Evolutionary conservation across 2,888 invertebrate species (phyloP), one percentile per base, ranked within the genome.

Genomic region (Pammene aurita): DNA sequence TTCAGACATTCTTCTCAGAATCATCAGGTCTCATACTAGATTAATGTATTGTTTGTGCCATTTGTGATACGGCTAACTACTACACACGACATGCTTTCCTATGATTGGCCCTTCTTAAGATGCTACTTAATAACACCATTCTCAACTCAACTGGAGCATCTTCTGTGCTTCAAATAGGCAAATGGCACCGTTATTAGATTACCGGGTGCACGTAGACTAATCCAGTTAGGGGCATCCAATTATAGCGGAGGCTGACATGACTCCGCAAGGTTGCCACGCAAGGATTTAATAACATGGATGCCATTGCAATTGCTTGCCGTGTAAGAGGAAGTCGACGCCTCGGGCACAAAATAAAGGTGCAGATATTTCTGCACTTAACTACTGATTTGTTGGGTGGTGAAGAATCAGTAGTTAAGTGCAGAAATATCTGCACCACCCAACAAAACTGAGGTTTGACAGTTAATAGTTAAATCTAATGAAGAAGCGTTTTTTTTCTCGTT

Each of bases 191-290:
- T 82, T 84, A 88, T 87, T 85, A 83, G 86, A 88, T 88, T 87
- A 88, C 75, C 75, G 74, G 76, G 75, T 78, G 83, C 83, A 82
- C 79, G 80, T 80, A 81, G 78, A 75, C 76, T 83, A 85, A 89
- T 88, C 87, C 82, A 74, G 78, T 85, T 85, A 84, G 73, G 78
- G 72, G 72, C 75, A 89, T 89, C 89, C 88, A 88, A 89, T 89
- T 89, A 89, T 75, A 74, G 44, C 74, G 74, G 75, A 75, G 72
- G 72, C 72, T 70, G 72, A 73, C 77, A 75, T 75, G 72, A 75
- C 72, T 71, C 67, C 64, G 60, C 78, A 81, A 83, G 83, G 84
- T 77, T 79, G 72, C 67, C 77, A 42, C 42, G 76, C 86, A 85
- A 86, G 86, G 85, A 84, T 84, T 85, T 80, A 79, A 75, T 72